Evolutionary conservation across 1,140 invertebrate species (phyloP), one percentile per base, ranked within the genome.

Genomic region (Mycetomoellerius zeteki): DNA sequence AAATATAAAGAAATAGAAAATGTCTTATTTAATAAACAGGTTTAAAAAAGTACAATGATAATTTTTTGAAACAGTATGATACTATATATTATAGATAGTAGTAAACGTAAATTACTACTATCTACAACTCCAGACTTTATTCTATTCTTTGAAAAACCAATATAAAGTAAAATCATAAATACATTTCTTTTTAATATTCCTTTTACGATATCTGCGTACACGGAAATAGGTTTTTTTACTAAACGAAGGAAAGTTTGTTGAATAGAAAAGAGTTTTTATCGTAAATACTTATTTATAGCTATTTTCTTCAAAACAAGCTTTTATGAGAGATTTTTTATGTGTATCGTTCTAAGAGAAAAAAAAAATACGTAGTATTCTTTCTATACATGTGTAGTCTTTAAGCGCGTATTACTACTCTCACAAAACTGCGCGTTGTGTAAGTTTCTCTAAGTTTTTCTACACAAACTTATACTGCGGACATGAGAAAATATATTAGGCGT

Each of bases 401-500:
- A 12, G 54, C 52, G 33, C 37, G 47, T 58, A 77, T 60, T 21
- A 56, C 14, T 58, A 62, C 62, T 62, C 43, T 30, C 37, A 58
- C 37, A 30, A 21, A 50, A 4, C 43, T 30, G 56, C 4, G 73
- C 16, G 56, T 58, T 47, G 58, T 47, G 14, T 58, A 64, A 58
- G 62, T 77, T 77, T 47, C 21, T 62, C 37, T 27, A 64, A 77
- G 37, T 77, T 77, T 62, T 62, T 12, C 24, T 27, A 47, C 24
- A 43, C 16, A 21, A 64, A 77, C 52, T 73, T 56, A 21, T 75
- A 33, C 21, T 77, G 24, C 33, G n/a, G 72, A 52, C 50, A 3
- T 54, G 54, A 77, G 58, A 77, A 77, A 62, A 37, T 77, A 64
- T 62, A 37, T 47, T 77, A 58, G 75, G 58, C 14, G 14, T 50